A percentile compares a stretch with the other conserved stretches of the same genome.
Conservation (phyloP, 2,797 vertebrate genomes). For the Perodicticus potto region DNA sequence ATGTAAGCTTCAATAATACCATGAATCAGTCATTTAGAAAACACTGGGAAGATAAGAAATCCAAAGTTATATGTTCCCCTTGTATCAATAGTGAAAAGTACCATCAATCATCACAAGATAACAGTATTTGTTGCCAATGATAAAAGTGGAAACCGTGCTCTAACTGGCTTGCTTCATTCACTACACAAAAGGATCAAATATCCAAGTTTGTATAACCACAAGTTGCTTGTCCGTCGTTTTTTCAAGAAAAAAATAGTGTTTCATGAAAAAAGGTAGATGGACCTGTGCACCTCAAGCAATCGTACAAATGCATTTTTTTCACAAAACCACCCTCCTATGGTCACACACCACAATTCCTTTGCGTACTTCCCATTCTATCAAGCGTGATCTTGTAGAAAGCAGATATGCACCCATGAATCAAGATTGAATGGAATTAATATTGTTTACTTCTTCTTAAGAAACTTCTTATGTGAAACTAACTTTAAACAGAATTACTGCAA, state of each 20-base stretch:
- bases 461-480: not conserved
- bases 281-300: not conserved
- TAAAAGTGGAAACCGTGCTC: not conserved
- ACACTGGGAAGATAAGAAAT: not conserved
- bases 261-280: not conserved
- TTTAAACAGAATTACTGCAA: not conserved
- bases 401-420: not conserved
- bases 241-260: not conserved
- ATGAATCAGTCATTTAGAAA: not conserved
- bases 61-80: not conserved
- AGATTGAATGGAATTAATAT: not conserved
- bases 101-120: not conserved
- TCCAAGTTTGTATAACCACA: conserved; percentile 9
- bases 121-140: not conserved
- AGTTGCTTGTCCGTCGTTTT: conserved; percentile 1
- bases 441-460: not conserved
- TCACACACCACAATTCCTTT: not conserved
- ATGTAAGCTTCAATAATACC: not conserved
- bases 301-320: not conserved
- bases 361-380: not conserved
- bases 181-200: not conserved
- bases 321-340: not conserved
- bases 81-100: conserved; percentile 6
- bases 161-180: not conserved
- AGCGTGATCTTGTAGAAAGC: not conserved